Evolutionary conservation across 2,113 vertebrate species (phyloP).

Genomic region (Ameiurus melas): DNA sequence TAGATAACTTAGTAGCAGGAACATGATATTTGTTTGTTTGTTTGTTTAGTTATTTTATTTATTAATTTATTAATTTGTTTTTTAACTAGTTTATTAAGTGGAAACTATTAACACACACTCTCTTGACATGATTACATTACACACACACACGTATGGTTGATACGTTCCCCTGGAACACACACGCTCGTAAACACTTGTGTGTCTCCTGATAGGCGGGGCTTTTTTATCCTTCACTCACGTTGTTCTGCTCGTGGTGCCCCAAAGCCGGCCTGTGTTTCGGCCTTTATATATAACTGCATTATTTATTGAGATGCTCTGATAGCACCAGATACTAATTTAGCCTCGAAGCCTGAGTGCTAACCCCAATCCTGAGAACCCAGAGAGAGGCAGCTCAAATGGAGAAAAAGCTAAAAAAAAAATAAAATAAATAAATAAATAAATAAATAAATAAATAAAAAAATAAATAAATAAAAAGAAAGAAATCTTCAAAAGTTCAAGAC

Average conservation of each 20-base stretch:
- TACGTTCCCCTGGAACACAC: neutral
- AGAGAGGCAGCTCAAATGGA: neutral
- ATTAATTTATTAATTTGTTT: too few species aligned
- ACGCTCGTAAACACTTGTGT: neutral
- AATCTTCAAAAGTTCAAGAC: neutral
- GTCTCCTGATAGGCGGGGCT: neutral
- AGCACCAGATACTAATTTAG: neutral
- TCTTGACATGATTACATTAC: neutral
- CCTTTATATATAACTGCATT: neutral
- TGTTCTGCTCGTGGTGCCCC: neutral
- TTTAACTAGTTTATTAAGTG: neutral
- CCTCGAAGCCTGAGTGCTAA: constrained; percentile 23
- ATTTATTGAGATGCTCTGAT: neutral
- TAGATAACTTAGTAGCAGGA: too few species aligned
- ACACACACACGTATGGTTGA: neutral
- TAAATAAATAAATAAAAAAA: neutral
- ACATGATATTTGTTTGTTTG: neutral
- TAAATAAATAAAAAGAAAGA: neutral
- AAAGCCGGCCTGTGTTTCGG: neutral
- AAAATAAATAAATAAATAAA: neutral
- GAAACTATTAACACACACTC: neutral
- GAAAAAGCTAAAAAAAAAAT: too few species aligned
- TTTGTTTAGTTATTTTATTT: neutral
- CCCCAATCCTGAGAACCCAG: neutral
- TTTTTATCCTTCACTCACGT: too few species aligned